Percentiles rank a stretch among this genome's conserved stretches.
phyloP scores from a whole-genome alignment of 2,113 vertebrate genomes.

The Eulacestoma nigropectus region DNA sequence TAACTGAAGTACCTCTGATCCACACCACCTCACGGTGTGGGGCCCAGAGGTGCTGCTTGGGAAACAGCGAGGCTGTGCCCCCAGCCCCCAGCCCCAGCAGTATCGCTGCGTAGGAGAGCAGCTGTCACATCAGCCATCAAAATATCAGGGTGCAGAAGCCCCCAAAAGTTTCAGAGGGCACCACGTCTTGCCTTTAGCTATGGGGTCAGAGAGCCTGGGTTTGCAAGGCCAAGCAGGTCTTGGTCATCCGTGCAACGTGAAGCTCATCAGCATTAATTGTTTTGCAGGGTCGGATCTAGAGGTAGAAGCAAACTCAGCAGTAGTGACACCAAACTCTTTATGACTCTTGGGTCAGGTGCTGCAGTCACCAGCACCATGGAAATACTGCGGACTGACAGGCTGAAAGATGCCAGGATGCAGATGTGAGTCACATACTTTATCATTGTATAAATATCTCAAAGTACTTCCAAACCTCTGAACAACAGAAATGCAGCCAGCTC shows the following conservation, averaged over 20 bases:
- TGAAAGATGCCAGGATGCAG: background rate
- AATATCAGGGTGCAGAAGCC: background rate
- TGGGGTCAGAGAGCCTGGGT: background rate
- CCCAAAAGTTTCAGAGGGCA: background rate
- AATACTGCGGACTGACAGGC: background rate
- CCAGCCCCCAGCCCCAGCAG: background rate
- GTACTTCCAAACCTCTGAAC: background rate
- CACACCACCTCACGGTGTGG: too few species aligned
- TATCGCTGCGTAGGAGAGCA: accelerated
- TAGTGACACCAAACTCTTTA: background rate
- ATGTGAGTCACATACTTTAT: background rate
- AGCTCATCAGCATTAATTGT: background rate
- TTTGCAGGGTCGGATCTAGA: background rate
- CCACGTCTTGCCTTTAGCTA: background rate
- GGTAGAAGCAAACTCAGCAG: background rate
- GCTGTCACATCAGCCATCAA: background rate
- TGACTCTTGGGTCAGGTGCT: background rate
- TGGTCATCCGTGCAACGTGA: background rate
- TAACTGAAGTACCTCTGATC: background rate
- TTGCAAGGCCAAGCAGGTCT: background rate
- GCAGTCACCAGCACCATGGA: background rate
- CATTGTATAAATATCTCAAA: background rate
- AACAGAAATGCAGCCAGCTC: background rate
- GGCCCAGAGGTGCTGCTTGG: background rate
- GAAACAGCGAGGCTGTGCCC: accelerated